A percentile compares a stretch with the other conserved stretches of the same genome.
These are phyloP conservation scores for Channallabes apus DNA, from an alignment of 2,797 vertebrate species.

Conservation along the genomic window DNA sequence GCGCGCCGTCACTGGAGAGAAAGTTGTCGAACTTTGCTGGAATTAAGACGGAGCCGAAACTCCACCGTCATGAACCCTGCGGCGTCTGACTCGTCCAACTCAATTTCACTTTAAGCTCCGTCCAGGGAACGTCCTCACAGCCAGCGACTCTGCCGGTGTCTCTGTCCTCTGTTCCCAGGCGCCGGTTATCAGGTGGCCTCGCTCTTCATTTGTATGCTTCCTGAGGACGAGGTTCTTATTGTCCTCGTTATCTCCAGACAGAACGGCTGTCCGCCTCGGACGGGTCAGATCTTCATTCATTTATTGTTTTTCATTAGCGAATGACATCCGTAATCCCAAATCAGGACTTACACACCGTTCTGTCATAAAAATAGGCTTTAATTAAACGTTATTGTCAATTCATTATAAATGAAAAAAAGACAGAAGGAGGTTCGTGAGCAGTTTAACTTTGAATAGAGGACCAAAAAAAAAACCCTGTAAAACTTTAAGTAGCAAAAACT, in stretches of 20 bases:
- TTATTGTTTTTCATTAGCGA: conserved; percentile 43
- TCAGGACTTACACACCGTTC: conserved; percentile 29
- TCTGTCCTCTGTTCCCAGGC: neutral
- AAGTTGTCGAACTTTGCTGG: conserved; percentile 2
- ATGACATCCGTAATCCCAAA: conserved; percentile 14
- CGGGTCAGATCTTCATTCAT: conserved; percentile 29
- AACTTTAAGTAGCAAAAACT: neutral
- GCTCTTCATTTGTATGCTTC: neutral
- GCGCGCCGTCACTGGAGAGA: neutral
- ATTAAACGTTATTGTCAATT: neutral
- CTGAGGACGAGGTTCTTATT: neutral
- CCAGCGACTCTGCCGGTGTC: neutral
- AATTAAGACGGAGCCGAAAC: too few species aligned
- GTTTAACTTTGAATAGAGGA: neutral
- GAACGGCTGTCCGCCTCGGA: neutral
- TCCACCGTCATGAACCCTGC: neutral
- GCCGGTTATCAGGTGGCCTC: neutral
- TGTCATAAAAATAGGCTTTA: conserved; percentile 16
- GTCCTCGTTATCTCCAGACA: neutral
- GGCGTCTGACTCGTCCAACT: neutral
- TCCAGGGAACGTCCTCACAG: neutral
- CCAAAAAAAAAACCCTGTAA: neutral
- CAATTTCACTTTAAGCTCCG: neutral
- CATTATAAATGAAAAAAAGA: neutral
- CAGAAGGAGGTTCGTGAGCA: neutral